Conservation (phyloP, 2,797 vertebrate species). For the Astyanax mexicanus region DNA sequence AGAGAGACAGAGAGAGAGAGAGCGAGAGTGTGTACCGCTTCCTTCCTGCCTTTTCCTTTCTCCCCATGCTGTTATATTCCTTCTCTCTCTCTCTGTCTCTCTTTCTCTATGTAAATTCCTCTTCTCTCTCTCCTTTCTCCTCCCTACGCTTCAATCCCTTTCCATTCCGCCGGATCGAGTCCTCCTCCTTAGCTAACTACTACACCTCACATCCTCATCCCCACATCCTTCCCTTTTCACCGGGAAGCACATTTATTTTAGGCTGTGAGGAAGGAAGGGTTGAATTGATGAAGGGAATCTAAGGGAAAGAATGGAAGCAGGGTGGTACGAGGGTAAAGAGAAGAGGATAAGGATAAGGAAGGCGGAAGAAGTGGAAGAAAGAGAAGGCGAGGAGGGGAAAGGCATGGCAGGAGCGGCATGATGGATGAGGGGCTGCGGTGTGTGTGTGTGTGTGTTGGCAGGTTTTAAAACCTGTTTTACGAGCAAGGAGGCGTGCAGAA, state of each 20-base stretch:
- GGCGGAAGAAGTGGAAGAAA: too few species aligned
- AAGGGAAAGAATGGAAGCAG: too few species aligned
- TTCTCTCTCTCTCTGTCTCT: slow-evolving; percentile 8
- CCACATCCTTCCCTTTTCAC: slow-evolving; percentile 44
- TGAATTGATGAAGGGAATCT: too few species aligned
- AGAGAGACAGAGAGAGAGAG: too few species aligned
- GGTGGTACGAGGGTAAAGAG: slow-evolving; percentile 29
- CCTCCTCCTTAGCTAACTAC: too few species aligned
- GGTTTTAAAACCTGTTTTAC: slow-evolving; percentile 72
- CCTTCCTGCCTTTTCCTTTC: slow-evolving; percentile 19
- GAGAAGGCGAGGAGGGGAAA: slow-evolving; percentile 24
- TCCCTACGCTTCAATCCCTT: slow-evolving; percentile 15
- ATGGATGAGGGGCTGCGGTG: slow-evolving; percentile 48
- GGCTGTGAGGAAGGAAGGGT: slow-evolving; percentile 19
- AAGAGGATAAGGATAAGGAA: neutral
- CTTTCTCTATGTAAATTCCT: slow-evolving; percentile 2
- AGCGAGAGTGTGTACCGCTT: slow-evolving; percentile 36
- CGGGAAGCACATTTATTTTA: slow-evolving; percentile 59
- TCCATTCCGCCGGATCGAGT: slow-evolving; percentile 37
- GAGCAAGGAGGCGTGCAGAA: slow-evolving; percentile 55
- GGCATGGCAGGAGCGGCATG: slow-evolving; percentile 44
- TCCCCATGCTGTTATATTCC: slow-evolving; percentile 4
- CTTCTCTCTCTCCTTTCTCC: neutral
- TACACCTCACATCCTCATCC: too few species aligned
- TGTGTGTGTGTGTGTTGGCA: slow-evolving; percentile 48